Conservation (phyloP, 2,113 vertebrate genomes). For the Podocnemis expansa region DNA sequence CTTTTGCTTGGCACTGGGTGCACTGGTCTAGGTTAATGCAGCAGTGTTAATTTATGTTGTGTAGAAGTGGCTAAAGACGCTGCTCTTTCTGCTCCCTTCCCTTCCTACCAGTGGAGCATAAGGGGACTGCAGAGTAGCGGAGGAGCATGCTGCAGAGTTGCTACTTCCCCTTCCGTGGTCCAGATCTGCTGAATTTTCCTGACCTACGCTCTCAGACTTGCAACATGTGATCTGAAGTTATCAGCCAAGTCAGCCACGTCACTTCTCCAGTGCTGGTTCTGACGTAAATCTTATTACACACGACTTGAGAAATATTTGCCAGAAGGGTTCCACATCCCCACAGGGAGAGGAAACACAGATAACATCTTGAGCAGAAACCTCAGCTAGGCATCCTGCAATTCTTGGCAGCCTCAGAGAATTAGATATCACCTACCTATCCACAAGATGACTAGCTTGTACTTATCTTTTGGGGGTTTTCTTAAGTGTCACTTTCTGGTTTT, state of each 20-base stretch:
- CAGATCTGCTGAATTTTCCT: neutral
- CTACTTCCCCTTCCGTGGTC: neutral
- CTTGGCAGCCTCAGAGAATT: conserved; percentile 6
- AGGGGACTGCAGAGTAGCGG: neutral
- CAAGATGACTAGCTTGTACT: conserved; percentile 15
- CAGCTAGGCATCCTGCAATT: neutral
- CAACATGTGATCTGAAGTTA: neutral
- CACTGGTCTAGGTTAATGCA: neutral
- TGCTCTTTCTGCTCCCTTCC: neutral
- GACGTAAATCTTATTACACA: conserved; percentile 39
- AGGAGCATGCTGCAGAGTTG: rapidly evolving
- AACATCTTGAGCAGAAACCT: conserved; percentile 59
- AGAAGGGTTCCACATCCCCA: conserved; percentile 21
- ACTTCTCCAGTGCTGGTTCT: conserved; percentile 40
- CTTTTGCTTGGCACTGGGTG: neutral
- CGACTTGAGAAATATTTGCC: conserved; percentile 50
- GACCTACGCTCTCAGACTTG: neutral
- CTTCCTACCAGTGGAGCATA: rapidly evolving
- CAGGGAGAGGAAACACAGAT: conserved; percentile 46
- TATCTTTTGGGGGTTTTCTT: neutral
- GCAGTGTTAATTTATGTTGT: neutral
- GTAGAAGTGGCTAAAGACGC: rapidly evolving
- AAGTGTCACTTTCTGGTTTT: conserved; percentile 4
- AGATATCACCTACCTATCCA: neutral
- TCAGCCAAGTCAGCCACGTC: conserved; percentile 11